Base-by-base conservation (phyloP, 2,888 invertebrate genomes). In the Aleiodes alternator region DNA sequence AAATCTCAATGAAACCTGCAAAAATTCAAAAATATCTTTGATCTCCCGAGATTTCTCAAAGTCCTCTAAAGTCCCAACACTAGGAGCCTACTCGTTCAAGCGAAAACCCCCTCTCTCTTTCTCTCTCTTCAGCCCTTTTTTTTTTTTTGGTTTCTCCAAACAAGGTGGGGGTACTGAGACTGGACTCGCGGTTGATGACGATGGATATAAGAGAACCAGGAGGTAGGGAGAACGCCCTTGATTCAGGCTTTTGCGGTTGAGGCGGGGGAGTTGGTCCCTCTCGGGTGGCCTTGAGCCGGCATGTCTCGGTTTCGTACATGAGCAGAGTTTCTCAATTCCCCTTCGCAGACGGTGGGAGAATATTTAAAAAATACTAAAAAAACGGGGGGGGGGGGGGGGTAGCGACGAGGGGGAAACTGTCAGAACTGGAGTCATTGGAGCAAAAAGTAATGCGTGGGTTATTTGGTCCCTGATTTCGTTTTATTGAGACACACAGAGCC, bases 261-360 rank as follows among this genome's bases (percentile, higher is more conserved):
- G 85, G 87, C 85, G 87, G 87, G 87, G 85, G 87, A 87, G 88
- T 85, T 84, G 87, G 84, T 83, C 84, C 34, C 34, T 34, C 34
- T 34, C 84, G 81, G 79, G 85, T 87, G 87, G 87, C 87, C 87
- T 88, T 88, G 87, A 86, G 86, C 81, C 85, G 81, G 83, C 85
- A 83, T 84, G 86, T 86, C 85, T 87, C 88, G 84, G 83, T 85
- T 84, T 81, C 77, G 76, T 66, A 68, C 81, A 23, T 23, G 23
- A 82, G 82, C 87, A 88, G 88, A 83, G 88, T 87, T 86, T 88
- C 88, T 88, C 88, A 88, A 87, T 87, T 34, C 16, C 7, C 12
- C 29, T 31, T 68, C 34, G 34, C 50, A 68, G 31, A 29, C 66
- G 53, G 51, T 29, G 16, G 68, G 50, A 51, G 31, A 72, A 43